Base-by-base conservation (phyloP, 2,888 invertebrate genomes). In the Chrysolina oricalcia region DNA sequence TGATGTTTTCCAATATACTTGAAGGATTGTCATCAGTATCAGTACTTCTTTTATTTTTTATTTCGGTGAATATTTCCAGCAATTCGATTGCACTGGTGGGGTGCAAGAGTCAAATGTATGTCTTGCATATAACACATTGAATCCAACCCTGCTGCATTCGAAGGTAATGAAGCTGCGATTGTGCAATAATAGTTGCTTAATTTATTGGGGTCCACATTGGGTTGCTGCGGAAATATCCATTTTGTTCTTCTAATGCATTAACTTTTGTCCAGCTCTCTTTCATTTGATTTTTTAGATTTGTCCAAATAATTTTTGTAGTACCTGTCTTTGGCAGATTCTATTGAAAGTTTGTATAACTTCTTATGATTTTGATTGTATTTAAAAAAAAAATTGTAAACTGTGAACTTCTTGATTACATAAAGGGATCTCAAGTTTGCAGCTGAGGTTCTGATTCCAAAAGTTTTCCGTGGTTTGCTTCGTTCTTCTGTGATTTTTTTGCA, bases 21-120 rank as follows among this genome's bases (percentile, higher is more conserved):
- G 13, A 48, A 10, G 15, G 9, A 13, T 10, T 48, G n/a, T 48
- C 48, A 15, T 11, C 48, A 48, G 13, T 48, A 48, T 13, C 48
- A 48, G 48, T 48, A 48, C 48, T n/a, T n/a, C n/a, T n/a, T n/a
- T n/a, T n/a, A n/a, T 48, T 48, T 48, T 48, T 48, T n/a, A 48
- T 48, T 48, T 48, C n/a, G 15, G 9, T 8, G 48, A 48, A 48
- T 48, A 48, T 48, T 48, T 15, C 15, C 48, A n/a, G 48, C 15
- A 48, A n/a, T 13, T 48, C 48, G 3, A 15, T 48, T 6, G 48
- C n/a, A n/a, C n/a, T 48, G n/a, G 48, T 48, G 48, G 48, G 48
- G n/a, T 48, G 48, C 48, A 48, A 48, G 48, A 48, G 48, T 8
- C n/a, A 48, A 6, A 48, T 10, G n/a, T 48, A 15, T 48, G n/a